Conservation (phyloP, 37 sponge, comb jelly and placozoan species). For the Oscarella lobularis region DNA sequence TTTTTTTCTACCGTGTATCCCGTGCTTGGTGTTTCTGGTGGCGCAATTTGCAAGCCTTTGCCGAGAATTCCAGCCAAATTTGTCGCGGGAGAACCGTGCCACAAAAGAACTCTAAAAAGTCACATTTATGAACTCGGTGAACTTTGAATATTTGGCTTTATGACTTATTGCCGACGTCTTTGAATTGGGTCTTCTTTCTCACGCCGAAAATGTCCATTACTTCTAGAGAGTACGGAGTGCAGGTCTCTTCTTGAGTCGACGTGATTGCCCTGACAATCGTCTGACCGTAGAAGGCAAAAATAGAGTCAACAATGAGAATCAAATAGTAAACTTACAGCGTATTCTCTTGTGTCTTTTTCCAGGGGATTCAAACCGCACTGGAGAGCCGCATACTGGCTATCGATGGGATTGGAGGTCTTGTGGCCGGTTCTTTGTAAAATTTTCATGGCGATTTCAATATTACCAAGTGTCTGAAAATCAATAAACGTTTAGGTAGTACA, state of each 20-base stretch:
- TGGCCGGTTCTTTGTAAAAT: constrained; percentile 22
- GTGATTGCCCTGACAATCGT: too few relatives aligned
- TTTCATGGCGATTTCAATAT: constrained; percentile 78
- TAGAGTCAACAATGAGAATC: too few relatives aligned
- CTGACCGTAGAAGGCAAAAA: too few relatives aligned
- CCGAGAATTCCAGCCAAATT: constrained; percentile 97
- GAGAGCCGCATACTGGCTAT: constrained; percentile 53
- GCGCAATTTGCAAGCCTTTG: constrained; percentile 87
- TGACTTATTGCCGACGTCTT: constrained; percentile 78
- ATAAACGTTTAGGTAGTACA: too few relatives aligned
- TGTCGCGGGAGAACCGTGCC: constrained; percentile 92
- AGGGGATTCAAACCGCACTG: constrained; percentile 47
- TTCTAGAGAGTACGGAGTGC: constrained; percentile 50
- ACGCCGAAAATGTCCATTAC: constrained; percentile 61
- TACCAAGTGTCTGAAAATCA: constrained; percentile 49
- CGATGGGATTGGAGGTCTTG: constrained; percentile 33
- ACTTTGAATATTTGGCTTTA: not conserved
- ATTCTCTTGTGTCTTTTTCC: constrained; percentile 20
- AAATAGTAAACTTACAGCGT: too few relatives aligned
- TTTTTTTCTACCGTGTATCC: constrained; percentile 79
- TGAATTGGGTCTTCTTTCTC: constrained; percentile 50
- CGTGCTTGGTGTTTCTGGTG: constrained; percentile 96
- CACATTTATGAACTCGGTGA: too few relatives aligned
- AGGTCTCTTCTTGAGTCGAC: constrained; percentile 82
- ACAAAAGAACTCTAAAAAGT: constrained; percentile 54